Evolutionary conservation across 2,113 vertebrate genomes (phyloP).

Genomic region (Chionis minor): DNA sequence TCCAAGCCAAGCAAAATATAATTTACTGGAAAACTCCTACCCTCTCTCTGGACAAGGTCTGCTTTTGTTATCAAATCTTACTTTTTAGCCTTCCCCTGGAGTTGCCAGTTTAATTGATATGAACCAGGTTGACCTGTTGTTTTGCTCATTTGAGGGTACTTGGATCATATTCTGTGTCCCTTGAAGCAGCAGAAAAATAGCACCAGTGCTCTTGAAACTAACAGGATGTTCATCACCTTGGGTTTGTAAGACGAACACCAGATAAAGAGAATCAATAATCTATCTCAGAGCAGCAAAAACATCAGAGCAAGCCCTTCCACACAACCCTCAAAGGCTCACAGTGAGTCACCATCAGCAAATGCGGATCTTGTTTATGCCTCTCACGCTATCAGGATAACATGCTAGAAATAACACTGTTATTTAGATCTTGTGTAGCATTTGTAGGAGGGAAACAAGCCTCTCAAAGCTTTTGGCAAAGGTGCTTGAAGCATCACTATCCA

Average conservation of each 20-base stretch:
- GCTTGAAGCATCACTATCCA: not conserved
- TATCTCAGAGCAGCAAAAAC: slow-evolving; percentile 63
- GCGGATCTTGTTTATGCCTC: slow-evolving; percentile 34
- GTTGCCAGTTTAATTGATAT: slow-evolving; percentile 50
- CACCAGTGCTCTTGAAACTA: slow-evolving; percentile 61
- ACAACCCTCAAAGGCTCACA: slow-evolving; percentile 50
- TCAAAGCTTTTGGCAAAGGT: not conserved
- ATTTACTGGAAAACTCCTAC: slow-evolving; percentile 7
- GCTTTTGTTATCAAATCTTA: slow-evolving; percentile 16
- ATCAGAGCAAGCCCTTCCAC: slow-evolving; percentile 59
- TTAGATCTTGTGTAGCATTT: not conserved
- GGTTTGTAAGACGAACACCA: slow-evolving; percentile 63
- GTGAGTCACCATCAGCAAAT: slow-evolving; percentile 62
- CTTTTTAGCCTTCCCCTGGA: slow-evolving; percentile 14
- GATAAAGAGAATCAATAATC: slow-evolving; percentile 70
- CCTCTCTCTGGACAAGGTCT: not conserved
- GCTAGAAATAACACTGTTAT: slow-evolving; percentile 38
- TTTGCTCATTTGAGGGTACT: slow-evolving; percentile 38
- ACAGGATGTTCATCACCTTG: slow-evolving; percentile 68
- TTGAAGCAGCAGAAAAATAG: slow-evolving; percentile 64
- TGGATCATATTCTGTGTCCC: slow-evolving; percentile 50
- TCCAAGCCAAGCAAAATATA: not conserved
- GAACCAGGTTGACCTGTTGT: slow-evolving; percentile 25
- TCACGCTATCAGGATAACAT: slow-evolving; percentile 31
- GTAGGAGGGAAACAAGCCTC: not conserved